Evolutionary conservation across 1,140 invertebrate genomes (phyloP), one percentile per base, ranked within the genome.

Genomic region (Drosophila ananassae): DNA sequence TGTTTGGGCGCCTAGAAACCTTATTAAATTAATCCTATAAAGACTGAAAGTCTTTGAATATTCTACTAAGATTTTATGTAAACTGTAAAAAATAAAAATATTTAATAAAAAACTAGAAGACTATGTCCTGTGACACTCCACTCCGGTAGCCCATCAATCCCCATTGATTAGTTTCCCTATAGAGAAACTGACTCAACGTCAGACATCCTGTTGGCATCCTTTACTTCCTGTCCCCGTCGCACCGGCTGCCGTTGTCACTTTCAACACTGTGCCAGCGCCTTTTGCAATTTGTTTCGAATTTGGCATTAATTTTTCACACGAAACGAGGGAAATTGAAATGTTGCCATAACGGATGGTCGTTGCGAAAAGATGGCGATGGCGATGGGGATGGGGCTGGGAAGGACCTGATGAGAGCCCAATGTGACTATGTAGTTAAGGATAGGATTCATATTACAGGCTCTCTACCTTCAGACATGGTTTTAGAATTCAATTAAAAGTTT

Each of bases 271-370:
- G 50, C 56, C 56, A 51, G 22, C 69, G 67, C 82, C 73, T 62
- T 75, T 76, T 63, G 76, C 84, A 87, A 87, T 87, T 87, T 89
- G 83, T 77, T 89, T 77, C 83, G 56, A 79, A 83, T 87, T 87
- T 83, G 68, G 79, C 84, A 87, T 83, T 89, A 89, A 87, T 87
- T 87, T 85, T 87, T 79, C 82, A 89, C 68, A 87, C 82, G 60
- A 82, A 57, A 81, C 77, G 76, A 52, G 77, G 82, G 82, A 87
- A 87, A 87, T 87, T 87, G 82, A 89, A 87, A 87, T 89, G 83
- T 87, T 89, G 48, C 82, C 78, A 85, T 87, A 87, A 73, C 79
- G 83, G 83, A 77, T 76, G 64, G 66, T 87, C 75, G 82, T 89
- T 87, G 79, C 24, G 4, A 56, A 9, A 8, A 55, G 61, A 9